Conservation (phyloP, 2,888 invertebrate genomes). For the Microctonus brassicae region DNA sequence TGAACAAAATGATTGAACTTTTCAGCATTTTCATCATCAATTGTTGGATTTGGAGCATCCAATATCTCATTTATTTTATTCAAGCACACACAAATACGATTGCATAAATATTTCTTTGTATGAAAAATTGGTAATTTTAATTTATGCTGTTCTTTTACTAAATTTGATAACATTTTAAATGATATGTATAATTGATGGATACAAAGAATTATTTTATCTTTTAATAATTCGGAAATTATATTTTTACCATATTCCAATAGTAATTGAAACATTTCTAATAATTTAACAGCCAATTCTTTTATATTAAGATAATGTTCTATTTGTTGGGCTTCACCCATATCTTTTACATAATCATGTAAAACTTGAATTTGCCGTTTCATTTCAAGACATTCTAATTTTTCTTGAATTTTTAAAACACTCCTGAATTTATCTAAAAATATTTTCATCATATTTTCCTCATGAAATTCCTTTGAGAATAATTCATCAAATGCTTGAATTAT, state of each 20-base stretch:
- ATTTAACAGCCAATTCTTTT: constrained; percentile 62
- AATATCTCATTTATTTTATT: constrained; percentile 59
- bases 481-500: constrained; percentile 51
- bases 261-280: constrained; percentile 59
- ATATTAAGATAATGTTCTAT: constrained; percentile 66
- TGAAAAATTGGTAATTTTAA: constrained; percentile 59
- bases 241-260: constrained; percentile 59
- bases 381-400: constrained; percentile 58
- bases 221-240: constrained; percentile 53
- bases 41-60: constrained; percentile 55
- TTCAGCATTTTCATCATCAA: constrained; percentile 56
- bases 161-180: constrained; percentile 59
- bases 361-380: constrained; percentile 58
- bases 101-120: constrained; percentile 63
- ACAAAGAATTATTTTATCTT: constrained; percentile 60
- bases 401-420: constrained; percentile 54
- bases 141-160: constrained; percentile 62
- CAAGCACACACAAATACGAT: constrained; percentile 63
- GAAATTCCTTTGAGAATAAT: constrained; percentile 49
- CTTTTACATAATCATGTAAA: constrained; percentile 62
- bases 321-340: constrained; percentile 62
- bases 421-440: constrained; percentile 51
- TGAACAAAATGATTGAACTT: constrained; percentile 65
- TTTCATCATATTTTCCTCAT: background rate
- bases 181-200: constrained; percentile 59